Evolutionary conservation across 2,888 invertebrate genomes (phyloP).

Genomic region (Euproctis similis): DNA sequence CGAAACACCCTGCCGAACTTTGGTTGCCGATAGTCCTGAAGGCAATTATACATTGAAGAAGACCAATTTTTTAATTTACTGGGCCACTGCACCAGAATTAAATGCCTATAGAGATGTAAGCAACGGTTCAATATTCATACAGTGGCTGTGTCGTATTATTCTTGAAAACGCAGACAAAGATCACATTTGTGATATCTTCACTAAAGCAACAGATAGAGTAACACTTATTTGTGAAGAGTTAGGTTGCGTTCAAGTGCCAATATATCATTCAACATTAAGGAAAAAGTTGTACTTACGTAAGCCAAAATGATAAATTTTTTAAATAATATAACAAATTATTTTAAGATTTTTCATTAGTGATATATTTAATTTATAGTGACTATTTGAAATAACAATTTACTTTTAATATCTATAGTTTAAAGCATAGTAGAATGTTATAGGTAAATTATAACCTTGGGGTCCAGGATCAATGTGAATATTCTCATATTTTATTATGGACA

Average conservation of each 20-base stretch:
- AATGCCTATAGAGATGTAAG: conserved; percentile 52
- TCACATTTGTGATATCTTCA: conserved; percentile 55
- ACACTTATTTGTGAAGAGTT: conserved; percentile 32
- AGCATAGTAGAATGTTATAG: no score
- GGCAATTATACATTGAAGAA: conserved; percentile 37
- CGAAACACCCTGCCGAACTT: conserved; percentile 20
- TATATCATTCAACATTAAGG: conserved; percentile 45
- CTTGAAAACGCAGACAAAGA: conserved; percentile 34
- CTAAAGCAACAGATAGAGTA: conserved; percentile 46
- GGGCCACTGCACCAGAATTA: conserved; percentile 63
- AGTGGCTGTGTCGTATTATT: conserved; percentile 44
- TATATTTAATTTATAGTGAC: no score
- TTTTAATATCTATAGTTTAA: no score
- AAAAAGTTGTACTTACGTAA: conserved; percentile 54
- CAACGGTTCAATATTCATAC: conserved; percentile 59
- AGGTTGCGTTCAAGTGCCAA: conserved; percentile 46
- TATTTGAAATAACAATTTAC: no score
- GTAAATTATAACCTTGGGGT: no score
- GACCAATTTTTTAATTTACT: conserved; percentile 54
- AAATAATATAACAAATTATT: no score
- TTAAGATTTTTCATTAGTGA: no score
- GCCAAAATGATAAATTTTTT: no score
- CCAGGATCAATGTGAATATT: no score
- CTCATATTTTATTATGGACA: no score
- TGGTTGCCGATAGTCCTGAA: conserved; percentile 46